Conservation (phyloP, 2,888 invertebrate species). For the Lasioglossum pauxillum region DNA sequence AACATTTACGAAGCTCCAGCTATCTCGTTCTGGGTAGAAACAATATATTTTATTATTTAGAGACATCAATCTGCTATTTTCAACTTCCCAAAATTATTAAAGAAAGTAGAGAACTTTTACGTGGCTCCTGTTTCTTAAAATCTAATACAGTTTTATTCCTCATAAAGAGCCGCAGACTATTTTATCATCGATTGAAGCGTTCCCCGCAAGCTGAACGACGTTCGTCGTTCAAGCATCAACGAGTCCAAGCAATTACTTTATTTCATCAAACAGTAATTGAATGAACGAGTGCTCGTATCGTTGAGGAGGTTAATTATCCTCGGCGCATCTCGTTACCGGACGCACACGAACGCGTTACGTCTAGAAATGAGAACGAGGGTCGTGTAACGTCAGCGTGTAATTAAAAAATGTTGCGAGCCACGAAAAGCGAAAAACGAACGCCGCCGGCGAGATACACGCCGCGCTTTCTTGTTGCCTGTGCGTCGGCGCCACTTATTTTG, state of each 20-base stretch:
- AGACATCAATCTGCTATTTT: too few species aligned
- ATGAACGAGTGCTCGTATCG: background rate
- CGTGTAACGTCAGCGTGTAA: background rate
- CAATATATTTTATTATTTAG: too few species aligned
- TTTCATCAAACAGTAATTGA: background rate
- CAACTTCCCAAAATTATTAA: too few species aligned
- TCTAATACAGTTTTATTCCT: too few species aligned
- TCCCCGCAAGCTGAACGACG: background rate
- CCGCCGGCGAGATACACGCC: background rate
- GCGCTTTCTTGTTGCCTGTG: background rate
- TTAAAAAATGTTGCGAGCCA: background rate
- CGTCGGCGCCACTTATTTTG: background rate
- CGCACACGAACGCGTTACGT: background rate
- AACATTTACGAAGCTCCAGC: too few species aligned
- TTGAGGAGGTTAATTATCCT: background rate
- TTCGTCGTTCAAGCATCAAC: background rate
- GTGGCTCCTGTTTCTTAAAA: too few species aligned
- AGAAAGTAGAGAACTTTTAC: too few species aligned
- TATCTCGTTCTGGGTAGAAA: too few species aligned
- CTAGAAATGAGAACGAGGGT: background rate
- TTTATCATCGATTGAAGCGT: background rate
- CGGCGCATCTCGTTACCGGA: background rate
- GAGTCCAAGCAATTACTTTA: background rate
- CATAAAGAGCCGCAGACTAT: too few species aligned
- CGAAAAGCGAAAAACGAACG: background rate